Evolutionary conservation across 1,140 invertebrate species (phyloP).

Genomic region (Mycetomoellerius zeteki): DNA sequence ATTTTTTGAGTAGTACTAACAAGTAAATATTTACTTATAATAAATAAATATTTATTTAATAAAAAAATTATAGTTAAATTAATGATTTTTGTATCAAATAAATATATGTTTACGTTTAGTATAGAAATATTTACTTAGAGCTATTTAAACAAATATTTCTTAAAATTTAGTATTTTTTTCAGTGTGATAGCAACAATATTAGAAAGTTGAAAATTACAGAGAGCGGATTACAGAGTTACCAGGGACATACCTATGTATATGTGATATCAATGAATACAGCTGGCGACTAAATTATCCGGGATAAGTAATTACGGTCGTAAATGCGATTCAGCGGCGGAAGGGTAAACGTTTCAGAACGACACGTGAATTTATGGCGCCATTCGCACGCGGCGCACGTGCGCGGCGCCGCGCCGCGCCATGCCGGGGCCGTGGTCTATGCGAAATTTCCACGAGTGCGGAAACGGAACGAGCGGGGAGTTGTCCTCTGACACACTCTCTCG

Average conservation of each 20-base stretch:
- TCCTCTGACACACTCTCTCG: constrained; percentile 5
- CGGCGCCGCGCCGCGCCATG: background rate
- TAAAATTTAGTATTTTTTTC: no score
- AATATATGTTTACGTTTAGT: no score
- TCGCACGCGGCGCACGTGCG: constrained; percentile 40
- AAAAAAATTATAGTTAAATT: no score
- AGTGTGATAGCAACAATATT: background rate
- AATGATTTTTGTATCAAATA: no score
- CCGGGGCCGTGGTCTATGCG: background rate
- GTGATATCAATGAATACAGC: constrained; percentile 32
- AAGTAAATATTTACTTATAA: no score
- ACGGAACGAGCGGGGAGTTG: background rate
- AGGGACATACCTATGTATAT: background rate
- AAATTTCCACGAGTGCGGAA: constrained; percentile 50
- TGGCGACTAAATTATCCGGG: constrained; percentile 52
- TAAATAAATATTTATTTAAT: no score
- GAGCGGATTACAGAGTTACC: background rate
- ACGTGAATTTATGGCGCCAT: constrained; percentile 51
- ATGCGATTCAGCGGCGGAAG: constrained; percentile 58
- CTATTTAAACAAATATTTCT: no score
- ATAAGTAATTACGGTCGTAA: constrained; percentile 62
- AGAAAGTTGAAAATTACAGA: background rate
- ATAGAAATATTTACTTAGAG: no score
- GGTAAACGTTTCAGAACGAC: constrained; percentile 58
- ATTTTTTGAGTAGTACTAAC: no score